Evolutionary conservation across 1,140 invertebrate genomes (phyloP), one percentile per base, ranked within the genome.

Genomic region (Solenopsis fugax): DNA sequence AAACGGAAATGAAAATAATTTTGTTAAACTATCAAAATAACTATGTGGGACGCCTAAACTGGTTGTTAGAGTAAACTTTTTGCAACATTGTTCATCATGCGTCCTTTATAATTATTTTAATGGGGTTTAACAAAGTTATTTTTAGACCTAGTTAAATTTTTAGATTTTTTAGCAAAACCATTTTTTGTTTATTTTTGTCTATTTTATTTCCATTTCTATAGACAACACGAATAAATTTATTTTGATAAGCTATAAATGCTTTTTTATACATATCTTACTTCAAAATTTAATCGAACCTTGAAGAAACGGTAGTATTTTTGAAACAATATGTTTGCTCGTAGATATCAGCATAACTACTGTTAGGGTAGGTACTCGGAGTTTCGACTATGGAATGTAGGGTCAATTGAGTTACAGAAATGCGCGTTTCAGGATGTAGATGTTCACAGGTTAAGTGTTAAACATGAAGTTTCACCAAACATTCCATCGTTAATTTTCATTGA

Each of bases 401-500:
- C 64, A 56, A 81, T 45, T 41, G 78, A 81, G 50, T 81, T 81
- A 56, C 37, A 71, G 21, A 9, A 65, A 78, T 29, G 45, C 45
- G 41, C 52, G 45, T 37, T 37, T 50, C 62, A 21, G 48, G 52
- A 29, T 52, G 10, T 81, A 71, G 65, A 81, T 69, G 21, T 50
- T 56, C 37, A 29, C 48, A 10, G 34, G 65, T 58, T 29, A 81
- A 71, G 52, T 81, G 65, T 56, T 71, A 71, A 81, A 81, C 52
- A 81, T 41, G 37, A 64, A 81, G 64, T 81, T 81, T 71, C 64
- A 9, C 6, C 37, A 21, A 71, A 71, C 64, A 71, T 71, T 45
- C 50, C 21, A 24, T 71, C 65, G 65, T 81, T 81, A 81, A 81
- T 81, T 81, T 81, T 81, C 78, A 54, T 64, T 21, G 37, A 24